Evolutionary conservation across 2,113 vertebrate genomes (phyloP).

Genomic region (Saguinus imperator): DNA sequence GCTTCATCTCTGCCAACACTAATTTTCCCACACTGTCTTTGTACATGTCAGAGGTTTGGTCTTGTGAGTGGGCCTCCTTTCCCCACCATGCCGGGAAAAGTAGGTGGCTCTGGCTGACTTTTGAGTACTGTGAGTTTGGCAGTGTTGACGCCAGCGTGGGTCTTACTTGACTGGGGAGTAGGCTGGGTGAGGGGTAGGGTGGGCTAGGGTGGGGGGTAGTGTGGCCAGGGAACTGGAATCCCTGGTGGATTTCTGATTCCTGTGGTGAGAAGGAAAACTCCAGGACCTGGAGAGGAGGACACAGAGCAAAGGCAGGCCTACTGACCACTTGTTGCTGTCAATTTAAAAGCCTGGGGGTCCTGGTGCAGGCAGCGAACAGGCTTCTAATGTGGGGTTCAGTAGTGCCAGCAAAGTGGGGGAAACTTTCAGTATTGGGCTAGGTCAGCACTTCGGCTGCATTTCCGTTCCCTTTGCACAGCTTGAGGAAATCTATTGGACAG

Average conservation of each 20-base stretch:
- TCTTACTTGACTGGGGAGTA: neutral
- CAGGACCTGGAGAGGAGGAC: neutral
- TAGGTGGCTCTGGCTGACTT: neutral
- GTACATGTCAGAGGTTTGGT: constrained; percentile 78
- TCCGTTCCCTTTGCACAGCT: neutral
- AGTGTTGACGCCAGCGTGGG: neutral
- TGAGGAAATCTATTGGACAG: neutral
- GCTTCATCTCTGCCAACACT: constrained; percentile 51
- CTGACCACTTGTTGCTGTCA: neutral
- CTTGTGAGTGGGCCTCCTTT: constrained; percentile 11
- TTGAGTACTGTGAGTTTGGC: neutral
- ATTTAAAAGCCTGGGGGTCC: fast-evolving
- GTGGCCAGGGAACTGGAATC: neutral
- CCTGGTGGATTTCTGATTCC: constrained; percentile 23
- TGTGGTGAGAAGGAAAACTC: neutral
- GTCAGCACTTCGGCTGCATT: neutral
- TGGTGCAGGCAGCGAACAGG: fast-evolving
- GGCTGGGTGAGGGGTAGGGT: neutral
- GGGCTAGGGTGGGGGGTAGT: neutral
- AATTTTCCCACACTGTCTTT: constrained; percentile 64
- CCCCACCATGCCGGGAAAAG: neutral
- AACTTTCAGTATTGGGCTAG: neutral
- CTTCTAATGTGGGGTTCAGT: neutral
- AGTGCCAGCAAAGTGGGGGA: neutral
- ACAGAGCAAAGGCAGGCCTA: neutral